A percentile compares a stretch with the other conserved stretches of the same genome.
phyloP scores from a whole-genome alignment of 1,140 invertebrate genomes.

The Sitobion miscanthi region DNA sequence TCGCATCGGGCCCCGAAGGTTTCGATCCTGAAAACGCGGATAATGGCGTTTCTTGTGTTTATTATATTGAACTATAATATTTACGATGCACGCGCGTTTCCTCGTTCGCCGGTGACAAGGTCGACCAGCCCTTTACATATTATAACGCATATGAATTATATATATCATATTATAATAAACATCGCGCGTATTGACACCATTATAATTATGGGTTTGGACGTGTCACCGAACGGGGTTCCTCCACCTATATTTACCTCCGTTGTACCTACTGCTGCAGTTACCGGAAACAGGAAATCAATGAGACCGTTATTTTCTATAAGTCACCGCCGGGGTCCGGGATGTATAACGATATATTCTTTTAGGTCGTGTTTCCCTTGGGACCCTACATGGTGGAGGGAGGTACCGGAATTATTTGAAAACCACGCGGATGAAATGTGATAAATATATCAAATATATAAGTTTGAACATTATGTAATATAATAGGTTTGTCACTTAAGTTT shows the following conservation, averaged over 20 bases:
- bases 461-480: too few relatives aligned
- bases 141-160: background rate
- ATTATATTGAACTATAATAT: background rate
- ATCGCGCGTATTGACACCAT: background rate
- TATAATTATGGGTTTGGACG: background rate
- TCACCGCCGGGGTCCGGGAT: background rate
- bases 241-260: background rate
- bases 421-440: background rate
- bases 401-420: background rate
- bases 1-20: background rate
- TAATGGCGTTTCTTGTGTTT: background rate
- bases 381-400: background rate
- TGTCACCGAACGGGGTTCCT: background rate
- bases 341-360: background rate
- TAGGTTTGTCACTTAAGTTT: too few relatives aligned
- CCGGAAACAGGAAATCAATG: slow-evolving; percentile 19
- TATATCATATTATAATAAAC: background rate
- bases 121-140: background rate
- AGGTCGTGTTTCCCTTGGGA: background rate
- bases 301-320: slow-evolving; percentile 27
- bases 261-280: background rate
- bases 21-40: background rate
- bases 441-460: too few relatives aligned
- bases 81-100: background rate
- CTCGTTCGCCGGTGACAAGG: background rate